These are phyloP conservation scores for Drosophila greeni DNA, from an alignment of 2,888 invertebrate species.

Conservation along the genomic window DNA sequence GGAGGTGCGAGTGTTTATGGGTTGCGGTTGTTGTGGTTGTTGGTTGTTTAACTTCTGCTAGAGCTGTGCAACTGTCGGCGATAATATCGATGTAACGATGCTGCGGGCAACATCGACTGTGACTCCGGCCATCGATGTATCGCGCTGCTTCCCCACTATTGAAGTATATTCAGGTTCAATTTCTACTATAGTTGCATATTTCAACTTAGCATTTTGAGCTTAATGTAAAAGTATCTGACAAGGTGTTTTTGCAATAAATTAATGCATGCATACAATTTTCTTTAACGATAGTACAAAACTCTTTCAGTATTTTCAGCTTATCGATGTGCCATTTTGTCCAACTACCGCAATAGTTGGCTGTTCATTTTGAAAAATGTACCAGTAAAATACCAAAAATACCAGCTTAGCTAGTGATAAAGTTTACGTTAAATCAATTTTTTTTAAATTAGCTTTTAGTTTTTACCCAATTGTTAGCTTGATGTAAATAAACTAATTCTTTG, in stretches of 20 bases:
- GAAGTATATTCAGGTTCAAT: neutral
- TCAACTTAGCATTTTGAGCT: neutral
- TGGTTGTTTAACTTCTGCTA: constrained; percentile 8
- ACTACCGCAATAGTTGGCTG: neutral
- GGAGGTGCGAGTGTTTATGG: constrained; percentile 11
- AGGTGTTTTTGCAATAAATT: neutral
- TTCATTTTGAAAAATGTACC: neutral
- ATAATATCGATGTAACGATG: neutral
- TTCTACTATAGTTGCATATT: neutral
- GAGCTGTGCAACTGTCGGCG: neutral
- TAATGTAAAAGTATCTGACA: neutral
- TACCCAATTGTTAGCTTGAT: no score
- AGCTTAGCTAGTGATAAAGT: no score
- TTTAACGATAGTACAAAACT: neutral
- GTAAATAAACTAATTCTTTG: no score
- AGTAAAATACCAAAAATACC: no score
- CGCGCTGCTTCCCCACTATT: neutral
- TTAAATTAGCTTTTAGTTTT: no score
- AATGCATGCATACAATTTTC: neutral
- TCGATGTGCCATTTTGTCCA: neutral
- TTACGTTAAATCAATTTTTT: no score
- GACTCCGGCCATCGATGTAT: neutral
- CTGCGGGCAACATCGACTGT: no score
- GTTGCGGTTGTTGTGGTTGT: constrained; percentile 2
- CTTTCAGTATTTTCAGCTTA: neutral